Percentiles rank a stretch among this genome's conserved stretches.
Conservation (phyloP, 2,113 vertebrate genomes). For the Sinocyclocheilus anshuiensis region DNA sequence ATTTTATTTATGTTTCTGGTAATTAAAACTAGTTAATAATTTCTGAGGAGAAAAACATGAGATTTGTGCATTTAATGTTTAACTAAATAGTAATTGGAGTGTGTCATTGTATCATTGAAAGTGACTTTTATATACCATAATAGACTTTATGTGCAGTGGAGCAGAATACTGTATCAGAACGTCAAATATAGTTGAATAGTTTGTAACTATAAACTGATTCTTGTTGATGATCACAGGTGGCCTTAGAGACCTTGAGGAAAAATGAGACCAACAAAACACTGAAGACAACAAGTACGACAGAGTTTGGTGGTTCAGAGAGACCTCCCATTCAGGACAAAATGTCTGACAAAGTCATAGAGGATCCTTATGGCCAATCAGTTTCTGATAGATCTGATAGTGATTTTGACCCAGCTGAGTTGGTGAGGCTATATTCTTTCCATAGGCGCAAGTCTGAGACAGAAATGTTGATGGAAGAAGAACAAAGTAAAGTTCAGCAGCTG, state of each 20-base stretch:
- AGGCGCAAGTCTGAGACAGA: neutral
- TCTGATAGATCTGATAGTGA: neutral
- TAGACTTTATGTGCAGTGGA: neutral
- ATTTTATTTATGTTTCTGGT: neutral
- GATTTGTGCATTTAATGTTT: neutral
- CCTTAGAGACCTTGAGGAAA: conserved; percentile 62
- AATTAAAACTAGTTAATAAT: neutral
- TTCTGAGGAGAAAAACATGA: neutral
- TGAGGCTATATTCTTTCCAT: no score
- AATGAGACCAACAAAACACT: conserved; percentile 55
- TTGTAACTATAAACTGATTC: neutral
- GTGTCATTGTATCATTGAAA: neutral
- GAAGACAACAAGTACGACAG: conserved; percentile 48
- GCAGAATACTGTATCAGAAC: neutral
- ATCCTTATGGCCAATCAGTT: conserved; percentile 32
- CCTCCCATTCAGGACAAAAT: neutral
- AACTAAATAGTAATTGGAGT: neutral
- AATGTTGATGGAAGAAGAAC: neutral
- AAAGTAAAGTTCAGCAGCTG: neutral
- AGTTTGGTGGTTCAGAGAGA: conserved; percentile 37
- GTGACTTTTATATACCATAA: neutral
- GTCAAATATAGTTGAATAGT: neutral
- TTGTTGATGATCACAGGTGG: conserved; percentile 60
- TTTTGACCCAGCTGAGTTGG: neutral
- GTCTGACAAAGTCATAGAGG: conserved; percentile 36